Conservation (phyloP, 2,113 vertebrate genomes). For the Delphinus delphis region DNA sequence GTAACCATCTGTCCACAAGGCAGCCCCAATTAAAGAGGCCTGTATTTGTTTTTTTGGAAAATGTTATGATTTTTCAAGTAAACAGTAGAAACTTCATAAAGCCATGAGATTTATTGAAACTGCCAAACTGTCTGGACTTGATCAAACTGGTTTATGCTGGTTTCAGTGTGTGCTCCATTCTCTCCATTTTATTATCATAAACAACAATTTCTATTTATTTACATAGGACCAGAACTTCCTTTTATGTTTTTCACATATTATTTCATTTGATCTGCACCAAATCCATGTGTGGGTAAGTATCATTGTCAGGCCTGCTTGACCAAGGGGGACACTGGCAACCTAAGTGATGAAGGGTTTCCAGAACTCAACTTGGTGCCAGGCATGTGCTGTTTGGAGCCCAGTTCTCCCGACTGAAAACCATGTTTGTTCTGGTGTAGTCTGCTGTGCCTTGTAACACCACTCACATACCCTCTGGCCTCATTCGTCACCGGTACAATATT, state of each 20-base stretch:
- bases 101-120: constrained; percentile 55
- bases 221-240: neutral
- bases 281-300: neutral
- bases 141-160: constrained; percentile 52
- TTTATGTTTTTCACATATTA: neutral
- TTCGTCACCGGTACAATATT: neutral
- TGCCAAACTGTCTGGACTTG: constrained; percentile 65
- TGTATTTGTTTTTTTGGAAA: constrained; percentile 63
- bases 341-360: neutral
- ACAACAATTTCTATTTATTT: constrained; percentile 65
- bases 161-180: neutral
- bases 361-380: neutral
- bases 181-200: constrained; percentile 1
- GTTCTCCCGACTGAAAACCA: neutral
- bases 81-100: constrained; percentile 66
- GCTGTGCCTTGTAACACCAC: neutral
- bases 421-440: neutral
- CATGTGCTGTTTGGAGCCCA: neutral
- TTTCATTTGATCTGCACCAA: neutral
- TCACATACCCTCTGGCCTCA: neutral
- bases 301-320: neutral
- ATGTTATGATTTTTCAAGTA: constrained; percentile 72
- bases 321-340: neutral
- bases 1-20: constrained; percentile 48
- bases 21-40: constrained; percentile 54